These are phyloP conservation scores for Conus canariensis DNA, from an alignment of 2,888 invertebrate species.

Conservation along the genomic window DNA sequence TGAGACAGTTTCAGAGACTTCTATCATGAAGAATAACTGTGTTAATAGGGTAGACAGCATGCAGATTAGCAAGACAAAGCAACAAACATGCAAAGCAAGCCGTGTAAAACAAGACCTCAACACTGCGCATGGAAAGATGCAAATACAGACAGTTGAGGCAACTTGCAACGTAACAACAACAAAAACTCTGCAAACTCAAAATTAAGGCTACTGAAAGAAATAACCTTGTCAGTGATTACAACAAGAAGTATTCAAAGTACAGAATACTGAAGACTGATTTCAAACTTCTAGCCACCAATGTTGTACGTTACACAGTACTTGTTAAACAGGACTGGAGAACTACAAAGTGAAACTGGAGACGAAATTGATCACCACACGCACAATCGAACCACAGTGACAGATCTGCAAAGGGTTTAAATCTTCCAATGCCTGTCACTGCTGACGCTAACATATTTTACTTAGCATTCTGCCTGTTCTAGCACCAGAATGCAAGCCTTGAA, in stretches of 20 bases:
- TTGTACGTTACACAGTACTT: not conserved
- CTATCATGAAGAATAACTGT: too few relatives aligned
- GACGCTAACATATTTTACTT: not conserved
- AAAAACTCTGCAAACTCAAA: too few relatives aligned
- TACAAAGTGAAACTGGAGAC: not conserved
- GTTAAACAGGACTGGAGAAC: not conserved
- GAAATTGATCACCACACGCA: too few relatives aligned
- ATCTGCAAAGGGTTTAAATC: not conserved
- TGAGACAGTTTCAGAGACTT: too few relatives aligned
- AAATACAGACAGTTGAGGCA: not conserved
- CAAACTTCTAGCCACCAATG: slow-evolving; percentile 15
- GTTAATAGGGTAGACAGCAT: too few relatives aligned
- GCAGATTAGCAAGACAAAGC: too few relatives aligned
- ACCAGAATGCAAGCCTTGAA: slow-evolving; percentile 16
- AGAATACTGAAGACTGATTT: not conserved
- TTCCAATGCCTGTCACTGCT: not conserved
- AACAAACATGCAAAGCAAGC: too few relatives aligned
- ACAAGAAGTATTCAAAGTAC: not conserved
- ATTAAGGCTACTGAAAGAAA: not conserved
- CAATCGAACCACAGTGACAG: not conserved
- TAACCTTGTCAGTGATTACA: not conserved
- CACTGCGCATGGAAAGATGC: not conserved
- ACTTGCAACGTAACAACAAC: too few relatives aligned
- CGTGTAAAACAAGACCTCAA: too few relatives aligned
- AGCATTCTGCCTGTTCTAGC: not conserved